Base-by-base conservation (phyloP, 2,888 invertebrate genomes). In the Drosophila testacea region DNA sequence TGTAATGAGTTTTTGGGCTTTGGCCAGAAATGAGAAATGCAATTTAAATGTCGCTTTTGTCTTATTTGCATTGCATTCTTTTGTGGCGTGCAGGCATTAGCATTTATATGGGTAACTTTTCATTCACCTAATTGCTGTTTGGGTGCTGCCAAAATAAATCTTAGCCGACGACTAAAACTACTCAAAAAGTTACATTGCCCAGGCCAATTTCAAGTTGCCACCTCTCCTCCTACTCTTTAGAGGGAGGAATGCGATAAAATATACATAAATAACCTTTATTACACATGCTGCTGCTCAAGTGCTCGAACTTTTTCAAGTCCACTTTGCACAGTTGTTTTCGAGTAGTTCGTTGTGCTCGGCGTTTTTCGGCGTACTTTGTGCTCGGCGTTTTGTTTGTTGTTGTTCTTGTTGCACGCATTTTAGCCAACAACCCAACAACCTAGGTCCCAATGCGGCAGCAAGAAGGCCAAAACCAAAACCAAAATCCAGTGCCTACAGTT, bases 211-310 rank as follows among this genome's bases (percentile, higher is more conserved):
- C 52, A 60, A 63, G 47, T 64, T 73, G 56, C 34, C 52, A 48
- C 28, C 5, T 30, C 9, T 22, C 7, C 41, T 9, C 30, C 54
- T 4, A 7, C 41, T 6, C 42, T 50, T 50, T 36, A 28, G 13
- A 16, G 16, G 46, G 41, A 27, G 47, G 6, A 44, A 38, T 69
- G 69, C 75, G 79, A 79, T 83, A 85, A 85, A 83, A 84, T 84
- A 85, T 86, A 86, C 84, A 85, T 85, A 86, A 85, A 85, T 85
- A 85, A 86, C 84, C 84, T 86, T 86, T 85, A 86, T 85, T 85
- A 85, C 87, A 85, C 86, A 84, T 85, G 85, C 83, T 77, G 79
- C 70, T 72, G 81, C 82, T 84, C 83, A 83, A 84, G 84, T 86
- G 84, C 84, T 83, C 73, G 61, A 85, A 85, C 84, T 85, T 85